Evolutionary conservation across 2,888 invertebrate genomes (phyloP), one percentile per base, ranked within the genome.

Genomic region (Lasioglossum vierecki): DNA sequence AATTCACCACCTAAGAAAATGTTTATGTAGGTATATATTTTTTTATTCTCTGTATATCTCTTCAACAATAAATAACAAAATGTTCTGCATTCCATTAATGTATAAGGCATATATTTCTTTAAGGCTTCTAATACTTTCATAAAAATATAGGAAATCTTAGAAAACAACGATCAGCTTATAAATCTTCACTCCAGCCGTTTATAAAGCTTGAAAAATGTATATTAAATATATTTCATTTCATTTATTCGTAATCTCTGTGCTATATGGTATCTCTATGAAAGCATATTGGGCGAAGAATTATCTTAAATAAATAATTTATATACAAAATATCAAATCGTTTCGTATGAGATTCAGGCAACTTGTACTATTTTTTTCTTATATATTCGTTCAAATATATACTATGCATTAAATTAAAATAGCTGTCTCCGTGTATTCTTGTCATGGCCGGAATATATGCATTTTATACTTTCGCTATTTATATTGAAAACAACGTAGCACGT

Each of bases 61-160:
- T 73, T 76, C 80, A 82, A 80, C 77, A 73, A 85, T 81, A 77
- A 85, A 82, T 87, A 83, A 82, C 35, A 35, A 79, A 71, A 15
- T 60, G 13, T 73, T 75, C 11, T 76, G 18, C n/a, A 78, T 73
- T 76, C 53, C 77, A 78, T 84, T 80, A 41, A 66, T 71, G 75
- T 79, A 68, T 80, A 88, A 88, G 53, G 73, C 76, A 82, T 80
- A 80, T 76, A 76, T 76, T 74, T 63, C 77, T 77, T 66, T 81
- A 83, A 89, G 79, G 81, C 84, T 85, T 63, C 76, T 18, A 76
- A 46, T 44, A 76, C 39, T 73, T 76, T 85, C 85, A 88, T 88
- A 89, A 89, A 88, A 90, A 87, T 89, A 90, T 89, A 88, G 83
- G 82, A 84, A 84, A 80, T 82, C 79, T 83, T 82, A 82, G 70